phyloP scores from a whole-genome alignment of 2,797 vertebrate genomes.

The Halcyon chelicuti region DNA sequence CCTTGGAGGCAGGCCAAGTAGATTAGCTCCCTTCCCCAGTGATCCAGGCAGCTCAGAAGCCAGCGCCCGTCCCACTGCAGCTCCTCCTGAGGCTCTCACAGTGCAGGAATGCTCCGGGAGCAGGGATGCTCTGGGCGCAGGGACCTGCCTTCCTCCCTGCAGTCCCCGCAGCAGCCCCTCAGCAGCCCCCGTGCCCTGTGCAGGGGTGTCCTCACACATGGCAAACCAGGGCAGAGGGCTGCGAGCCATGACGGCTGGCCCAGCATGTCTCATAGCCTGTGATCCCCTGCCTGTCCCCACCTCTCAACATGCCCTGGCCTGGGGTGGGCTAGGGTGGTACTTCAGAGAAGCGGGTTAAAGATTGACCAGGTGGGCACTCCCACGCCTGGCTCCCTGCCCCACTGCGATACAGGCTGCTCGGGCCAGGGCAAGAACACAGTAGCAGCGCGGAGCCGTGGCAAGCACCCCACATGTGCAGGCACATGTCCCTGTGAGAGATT shows the following conservation, averaged over 20 bases:
- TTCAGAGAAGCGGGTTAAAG: neutral
- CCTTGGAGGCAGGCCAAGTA: neutral
- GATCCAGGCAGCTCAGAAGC: neutral
- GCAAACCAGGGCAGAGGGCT: neutral
- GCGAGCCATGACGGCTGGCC: rapidly evolving
- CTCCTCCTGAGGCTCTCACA: neutral
- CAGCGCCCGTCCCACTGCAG: rapidly evolving
- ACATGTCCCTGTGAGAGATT: neutral
- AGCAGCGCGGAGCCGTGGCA: rapidly evolving
- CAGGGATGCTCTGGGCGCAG: neutral
- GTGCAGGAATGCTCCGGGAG: neutral
- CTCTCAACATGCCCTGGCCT: neutral
- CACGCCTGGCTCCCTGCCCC: neutral
- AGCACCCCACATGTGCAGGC: rapidly evolving
- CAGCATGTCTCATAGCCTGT: neutral
- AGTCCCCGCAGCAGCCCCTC: neutral
- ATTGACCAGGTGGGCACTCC: neutral
- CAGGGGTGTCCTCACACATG: neutral
- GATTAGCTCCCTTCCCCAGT: neutral
- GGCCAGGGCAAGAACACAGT: neutral
- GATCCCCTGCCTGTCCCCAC: neutral
- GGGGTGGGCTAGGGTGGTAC: neutral
- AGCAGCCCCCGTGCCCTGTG: neutral
- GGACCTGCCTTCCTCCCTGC: neutral
- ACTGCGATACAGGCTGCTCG: rapidly evolving